Evolutionary conservation across 2,113 vertebrate genomes (phyloP).

Genomic region (Eulemur rufifrons): DNA sequence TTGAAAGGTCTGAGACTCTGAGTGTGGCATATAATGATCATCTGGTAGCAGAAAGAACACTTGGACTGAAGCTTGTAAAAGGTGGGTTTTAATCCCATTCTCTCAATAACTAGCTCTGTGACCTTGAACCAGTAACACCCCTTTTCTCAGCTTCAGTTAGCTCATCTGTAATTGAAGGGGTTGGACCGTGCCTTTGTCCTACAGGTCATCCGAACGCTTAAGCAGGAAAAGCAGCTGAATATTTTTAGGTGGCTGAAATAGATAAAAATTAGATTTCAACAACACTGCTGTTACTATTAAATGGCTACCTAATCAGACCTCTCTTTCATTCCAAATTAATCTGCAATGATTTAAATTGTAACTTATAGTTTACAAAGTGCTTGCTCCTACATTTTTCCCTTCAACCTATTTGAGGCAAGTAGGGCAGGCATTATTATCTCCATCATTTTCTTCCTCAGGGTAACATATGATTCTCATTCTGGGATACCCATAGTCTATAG

Average conservation of each 20-base stretch:
- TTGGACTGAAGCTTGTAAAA: background rate
- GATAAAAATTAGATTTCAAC: conserved; percentile 59
- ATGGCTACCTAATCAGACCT: conserved; percentile 56
- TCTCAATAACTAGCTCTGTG: background rate
- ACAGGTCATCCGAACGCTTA: conserved; percentile 23
- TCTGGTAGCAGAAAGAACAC: background rate
- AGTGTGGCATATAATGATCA: background rate
- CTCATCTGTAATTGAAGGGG: conserved; percentile 17
- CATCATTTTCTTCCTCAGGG: background rate
- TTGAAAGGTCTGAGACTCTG: background rate
- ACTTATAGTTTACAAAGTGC: conserved; percentile 35
- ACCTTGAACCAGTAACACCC: conserved; percentile 46
- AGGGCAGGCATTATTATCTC: background rate
- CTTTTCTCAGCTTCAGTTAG: conserved; percentile 36
- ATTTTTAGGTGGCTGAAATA: conserved; percentile 50
- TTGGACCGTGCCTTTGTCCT: conserved; percentile 34
- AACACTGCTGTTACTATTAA: conserved; percentile 45
- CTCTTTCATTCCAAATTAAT: conserved; percentile 62
- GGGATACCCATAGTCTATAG: background rate
- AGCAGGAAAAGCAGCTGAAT: conserved; percentile 18
- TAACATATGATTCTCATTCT: background rate
- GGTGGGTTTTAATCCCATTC: conserved; percentile 11
- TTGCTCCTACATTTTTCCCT: conserved; percentile 20
- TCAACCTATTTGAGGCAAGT: background rate
- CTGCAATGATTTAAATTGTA: conserved; percentile 50